Percentiles rank a stretch among this genome's conserved stretches.
Evolutionary conservation across 2,888 invertebrate genomes (phyloP).

Genomic region (Danaus chrysippus): DNA sequence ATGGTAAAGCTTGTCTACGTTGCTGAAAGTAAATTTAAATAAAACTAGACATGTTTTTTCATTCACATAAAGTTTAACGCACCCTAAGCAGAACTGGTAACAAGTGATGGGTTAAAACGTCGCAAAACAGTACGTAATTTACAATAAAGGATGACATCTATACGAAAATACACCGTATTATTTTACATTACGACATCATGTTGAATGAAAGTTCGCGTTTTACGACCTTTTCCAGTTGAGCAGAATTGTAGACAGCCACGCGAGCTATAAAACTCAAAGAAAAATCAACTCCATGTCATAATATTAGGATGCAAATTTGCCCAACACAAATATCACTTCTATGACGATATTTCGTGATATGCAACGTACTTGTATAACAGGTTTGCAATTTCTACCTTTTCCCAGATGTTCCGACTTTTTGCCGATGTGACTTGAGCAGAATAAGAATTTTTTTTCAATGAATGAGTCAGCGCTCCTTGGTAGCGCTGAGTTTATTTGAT

Average conservation of each 20-base stretch:
- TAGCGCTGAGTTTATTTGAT: constrained; percentile 17
- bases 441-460: constrained; percentile 29
- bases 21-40: constrained; percentile 25
- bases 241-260: constrained; percentile 34
- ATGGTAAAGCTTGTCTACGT: constrained; percentile 18
- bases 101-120: constrained; percentile 43
- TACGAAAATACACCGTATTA: constrained; percentile 16
- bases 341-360: constrained; percentile 9
- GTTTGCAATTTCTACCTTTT: constrained; percentile 31
- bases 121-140: constrained; percentile 46
- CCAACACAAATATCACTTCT: constrained; percentile 2
- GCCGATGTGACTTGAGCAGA: constrained; percentile 26
- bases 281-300: constrained; percentile 15
- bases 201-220: constrained; percentile 8
- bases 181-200: constrained; percentile 16
- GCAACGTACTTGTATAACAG: constrained; percentile 26
- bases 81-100: constrained; percentile 46
- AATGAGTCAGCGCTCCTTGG: constrained; percentile 24
- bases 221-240: constrained; percentile 21
- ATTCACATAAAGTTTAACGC: constrained; percentile 44
- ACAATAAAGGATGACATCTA: constrained; percentile 25
- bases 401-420: constrained; percentile 34
- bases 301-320: constrained; percentile 10
- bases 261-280: constrained; percentile 27
- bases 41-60: constrained; percentile 27